Evolutionary conservation across 2,113 vertebrate species (phyloP), one percentile per base, ranked within the genome.

Genomic region (Amazona vittata): DNA sequence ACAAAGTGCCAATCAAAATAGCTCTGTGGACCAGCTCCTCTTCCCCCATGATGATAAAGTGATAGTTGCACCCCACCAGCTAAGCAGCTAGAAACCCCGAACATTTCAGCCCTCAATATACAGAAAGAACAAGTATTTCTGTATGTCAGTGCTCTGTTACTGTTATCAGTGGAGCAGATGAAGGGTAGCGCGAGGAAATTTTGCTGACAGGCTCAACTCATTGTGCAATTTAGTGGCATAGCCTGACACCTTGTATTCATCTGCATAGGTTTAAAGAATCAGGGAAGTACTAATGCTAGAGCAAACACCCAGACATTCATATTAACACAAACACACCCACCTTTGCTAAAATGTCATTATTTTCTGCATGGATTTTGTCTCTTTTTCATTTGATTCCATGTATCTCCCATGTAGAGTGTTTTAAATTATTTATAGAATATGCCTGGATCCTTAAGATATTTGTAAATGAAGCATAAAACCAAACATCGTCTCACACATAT

Each of bases 201-300:
- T 59, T 94, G 63, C 93, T 70, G 63, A 83, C 71, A 50, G 76
- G 59, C 55, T 89, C 62, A 62, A 29, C 65, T 83, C 65, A 41
- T 22, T 75, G 76, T 50, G 68, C 55, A 75, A 64, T 91, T 78
- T 91, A 81, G 46, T 60, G 64, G 25, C 43, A 49, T 25, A 59
- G 63, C 68, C 79, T 53, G 25, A 57, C 43, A 74, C 63, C 68
- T 78, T 60, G 39, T 31, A 83, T 77, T 71, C 31, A 86, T 95
- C 79, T 94, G 55, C 70, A 35, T 93, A 26, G 6, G 11, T 76
- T 95, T 84, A 82, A 92, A 90, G 65, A 78, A 79, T 92, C 55
- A 68, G 15, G 49, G 64, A 71, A 79, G 37, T 65, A 24, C 21
- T 69, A 29, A 26, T 0, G 7, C 74, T 75, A 63, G 81, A 71